phyloP scores from a whole-genome alignment of 1,140 invertebrate species.

The Drosophila ercepeae region DNA sequence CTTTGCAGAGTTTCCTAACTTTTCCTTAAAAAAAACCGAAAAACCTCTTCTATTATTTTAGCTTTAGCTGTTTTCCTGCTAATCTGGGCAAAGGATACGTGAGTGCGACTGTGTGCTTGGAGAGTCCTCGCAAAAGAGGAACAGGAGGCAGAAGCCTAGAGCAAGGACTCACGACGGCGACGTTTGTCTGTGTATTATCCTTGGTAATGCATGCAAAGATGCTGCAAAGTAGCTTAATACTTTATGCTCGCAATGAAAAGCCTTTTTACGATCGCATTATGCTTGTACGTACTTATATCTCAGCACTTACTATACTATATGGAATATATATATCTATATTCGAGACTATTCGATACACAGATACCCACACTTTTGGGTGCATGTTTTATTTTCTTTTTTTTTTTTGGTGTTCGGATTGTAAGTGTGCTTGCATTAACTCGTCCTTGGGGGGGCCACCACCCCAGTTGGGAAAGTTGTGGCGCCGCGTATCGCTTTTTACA shows the following conservation, averaged over 20 bases:
- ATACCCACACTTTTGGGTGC: constrained; percentile 6
- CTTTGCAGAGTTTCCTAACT: too few relatives aligned
- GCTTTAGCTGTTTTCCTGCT: neutral
- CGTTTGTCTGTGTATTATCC: constrained; percentile 73
- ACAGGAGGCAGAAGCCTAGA: neutral
- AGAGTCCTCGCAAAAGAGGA: neutral
- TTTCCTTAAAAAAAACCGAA: too few relatives aligned
- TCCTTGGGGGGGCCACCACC: neutral
- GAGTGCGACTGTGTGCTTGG: constrained; percentile 6
- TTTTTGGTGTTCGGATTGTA: neutral
- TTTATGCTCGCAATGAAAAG: constrained; percentile 81
- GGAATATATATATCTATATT: neutral
- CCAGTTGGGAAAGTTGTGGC: too few relatives aligned
- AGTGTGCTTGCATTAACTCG: constrained; percentile 27
- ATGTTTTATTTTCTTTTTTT: neutral
- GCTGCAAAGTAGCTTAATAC: constrained; percentile 82
- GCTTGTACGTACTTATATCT: constrained; percentile 77
- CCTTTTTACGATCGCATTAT: constrained; percentile 82
- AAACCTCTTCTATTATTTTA: neutral
- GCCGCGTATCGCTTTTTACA: constrained; percentile 67
- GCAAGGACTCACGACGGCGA: neutral
- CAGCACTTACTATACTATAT: constrained; percentile 45
- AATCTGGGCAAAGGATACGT: constrained; percentile 43
- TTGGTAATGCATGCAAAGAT: constrained; percentile 79
- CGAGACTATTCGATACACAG: constrained; percentile 57